phyloP scores from a whole-genome alignment of 2,888 invertebrate species.

The Drosophila mimica region DNA sequence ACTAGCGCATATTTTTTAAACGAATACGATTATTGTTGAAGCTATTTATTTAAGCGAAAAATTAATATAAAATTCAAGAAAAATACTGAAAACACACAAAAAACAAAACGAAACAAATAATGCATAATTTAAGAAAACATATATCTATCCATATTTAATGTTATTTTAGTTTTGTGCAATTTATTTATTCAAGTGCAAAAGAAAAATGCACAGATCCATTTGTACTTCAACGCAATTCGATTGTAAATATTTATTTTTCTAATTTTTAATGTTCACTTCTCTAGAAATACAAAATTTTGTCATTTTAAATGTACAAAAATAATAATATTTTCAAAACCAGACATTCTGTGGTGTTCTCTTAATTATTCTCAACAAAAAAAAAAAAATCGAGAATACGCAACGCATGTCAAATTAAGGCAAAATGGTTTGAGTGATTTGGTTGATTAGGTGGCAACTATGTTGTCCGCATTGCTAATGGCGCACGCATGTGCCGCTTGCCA shows the following conservation, averaged over 20 bases:
- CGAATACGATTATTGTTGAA: slow-evolving; percentile 40
- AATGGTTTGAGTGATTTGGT: slow-evolving; percentile 9
- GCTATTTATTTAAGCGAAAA: slow-evolving; percentile 39
- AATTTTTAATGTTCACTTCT: slow-evolving; percentile 59
- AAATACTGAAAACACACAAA: not conserved
- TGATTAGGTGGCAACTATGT: slow-evolving; percentile 40
- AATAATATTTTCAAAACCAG: slow-evolving; percentile 43
- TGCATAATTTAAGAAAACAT: slow-evolving; percentile 31
- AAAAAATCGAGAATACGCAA: not conserved
- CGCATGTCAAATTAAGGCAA: slow-evolving; percentile 3
- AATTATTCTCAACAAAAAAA: not conserved
- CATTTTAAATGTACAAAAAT: slow-evolving; percentile 75
- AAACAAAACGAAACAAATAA: slow-evolving; percentile 7
- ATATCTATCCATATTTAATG: slow-evolving; percentile 57
- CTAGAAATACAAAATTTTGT: slow-evolving; percentile 69
- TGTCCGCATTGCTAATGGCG: slow-evolving; percentile 64
- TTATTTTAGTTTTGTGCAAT: slow-evolving; percentile 74
- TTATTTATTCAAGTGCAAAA: slow-evolving; percentile 70
- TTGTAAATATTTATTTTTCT: slow-evolving; percentile 84
- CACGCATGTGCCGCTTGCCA: slow-evolving; percentile 39
- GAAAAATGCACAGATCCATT: slow-evolving; percentile 33
- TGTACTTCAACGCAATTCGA: slow-evolving; percentile 69
- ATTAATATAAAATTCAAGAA: slow-evolving; percentile 9
- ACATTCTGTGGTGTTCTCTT: not conserved
- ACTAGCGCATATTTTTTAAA: slow-evolving; percentile 14